phyloP scores from a whole-genome alignment of 2,797 vertebrate genomes.

The Gymnodraco acuticeps region DNA sequence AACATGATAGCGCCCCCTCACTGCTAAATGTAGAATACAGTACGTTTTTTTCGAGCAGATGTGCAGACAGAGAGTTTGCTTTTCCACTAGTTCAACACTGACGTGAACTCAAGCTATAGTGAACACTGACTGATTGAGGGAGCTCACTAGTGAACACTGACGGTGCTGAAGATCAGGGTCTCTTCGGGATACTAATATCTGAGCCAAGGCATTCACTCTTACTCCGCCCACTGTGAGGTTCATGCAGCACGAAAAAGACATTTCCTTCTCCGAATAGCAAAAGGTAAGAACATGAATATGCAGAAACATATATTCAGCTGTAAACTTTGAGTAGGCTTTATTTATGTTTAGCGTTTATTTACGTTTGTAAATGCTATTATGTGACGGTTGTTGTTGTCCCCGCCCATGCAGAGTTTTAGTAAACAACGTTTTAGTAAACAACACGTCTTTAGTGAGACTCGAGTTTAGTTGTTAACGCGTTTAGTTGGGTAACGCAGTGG shows the following conservation, averaged over 20 bases:
- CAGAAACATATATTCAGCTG: neutral
- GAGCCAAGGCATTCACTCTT: no score
- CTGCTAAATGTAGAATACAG: neutral
- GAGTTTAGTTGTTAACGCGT: no score
- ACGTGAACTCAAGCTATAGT: no score
- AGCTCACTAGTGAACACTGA: no score
- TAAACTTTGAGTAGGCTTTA: neutral
- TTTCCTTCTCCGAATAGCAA: neutral
- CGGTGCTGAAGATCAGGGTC: neutral
- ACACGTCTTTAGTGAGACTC: neutral
- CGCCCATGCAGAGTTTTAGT: neutral
- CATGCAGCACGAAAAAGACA: neutral
- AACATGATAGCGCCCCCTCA: neutral
- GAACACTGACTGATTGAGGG: no score
- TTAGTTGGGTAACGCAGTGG: neutral
- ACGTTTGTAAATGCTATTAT: no score
- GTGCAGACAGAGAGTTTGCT: neutral
- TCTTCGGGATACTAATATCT: neutral
- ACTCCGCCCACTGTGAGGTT: neutral
- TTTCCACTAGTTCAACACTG: neutral
- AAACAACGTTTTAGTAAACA: neutral
- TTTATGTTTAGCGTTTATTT: no score
- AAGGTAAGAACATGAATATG: constrained; percentile 1
- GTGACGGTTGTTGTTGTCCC: neutral
- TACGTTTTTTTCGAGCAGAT: neutral